Percentiles rank a stretch among this genome's conserved stretches.
These are phyloP conservation scores for Coracopsis vasa DNA, from an alignment of 2,113 vertebrate species.

Conservation along the genomic window DNA sequence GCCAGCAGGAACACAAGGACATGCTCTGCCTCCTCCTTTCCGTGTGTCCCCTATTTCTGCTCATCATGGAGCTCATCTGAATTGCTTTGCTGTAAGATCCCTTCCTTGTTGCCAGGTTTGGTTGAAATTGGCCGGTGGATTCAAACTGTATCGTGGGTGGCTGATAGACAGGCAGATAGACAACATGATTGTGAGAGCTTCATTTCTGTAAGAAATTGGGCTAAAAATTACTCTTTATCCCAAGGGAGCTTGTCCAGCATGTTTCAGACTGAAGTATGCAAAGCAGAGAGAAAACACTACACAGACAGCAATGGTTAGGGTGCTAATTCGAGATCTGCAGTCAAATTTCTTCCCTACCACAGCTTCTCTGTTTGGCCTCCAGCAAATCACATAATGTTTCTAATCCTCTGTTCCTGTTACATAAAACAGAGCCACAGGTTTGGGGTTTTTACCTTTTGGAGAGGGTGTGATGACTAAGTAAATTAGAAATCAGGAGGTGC, in stretches of 20 bases:
- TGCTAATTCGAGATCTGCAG: not conserved
- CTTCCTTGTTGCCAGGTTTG: not conserved
- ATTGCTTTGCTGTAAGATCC: not conserved
- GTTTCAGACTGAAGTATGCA: not conserved
- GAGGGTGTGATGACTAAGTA: not conserved
- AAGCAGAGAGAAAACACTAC: not conserved
- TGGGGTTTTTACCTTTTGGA: not conserved
- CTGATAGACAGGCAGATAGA: constrained; percentile 54
- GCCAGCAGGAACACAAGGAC: not conserved
- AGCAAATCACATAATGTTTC: not conserved
- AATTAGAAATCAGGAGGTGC: not conserved
- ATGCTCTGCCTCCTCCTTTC: not conserved
- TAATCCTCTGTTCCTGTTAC: not conserved
- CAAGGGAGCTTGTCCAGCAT: constrained; percentile 30
- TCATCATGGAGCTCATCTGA: not conserved
- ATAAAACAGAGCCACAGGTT: not conserved
- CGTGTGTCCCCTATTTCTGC: not conserved
- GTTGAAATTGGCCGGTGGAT: constrained; percentile 9
- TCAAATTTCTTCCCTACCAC: not conserved
- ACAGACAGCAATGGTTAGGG: not conserved
- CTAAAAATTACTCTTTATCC: constrained; percentile 53
- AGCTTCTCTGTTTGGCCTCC: not conserved
- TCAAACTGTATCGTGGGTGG: not conserved
- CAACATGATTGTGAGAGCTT: not conserved
- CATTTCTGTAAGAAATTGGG: not conserved